Percentiles rank a stretch among this genome's conserved stretches.
phyloP scores from a whole-genome alignment of 2,888 invertebrate species.

The Xestia ashworthii region DNA sequence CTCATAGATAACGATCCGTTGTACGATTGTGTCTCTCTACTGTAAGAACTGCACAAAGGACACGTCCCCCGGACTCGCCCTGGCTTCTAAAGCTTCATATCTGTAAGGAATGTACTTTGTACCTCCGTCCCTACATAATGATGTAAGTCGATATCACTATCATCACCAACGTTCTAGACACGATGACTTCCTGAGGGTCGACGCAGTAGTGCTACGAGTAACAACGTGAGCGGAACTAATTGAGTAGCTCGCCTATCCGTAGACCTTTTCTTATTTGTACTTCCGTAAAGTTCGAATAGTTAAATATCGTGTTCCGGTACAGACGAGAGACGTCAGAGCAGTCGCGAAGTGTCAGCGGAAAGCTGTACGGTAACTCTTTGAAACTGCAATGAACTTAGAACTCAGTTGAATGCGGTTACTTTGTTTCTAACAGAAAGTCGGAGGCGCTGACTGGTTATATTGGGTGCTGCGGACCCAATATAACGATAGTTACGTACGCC shows the following conservation, averaged over 20 bases:
- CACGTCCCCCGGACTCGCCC: neutral
- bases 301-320: neutral
- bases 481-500: neutral
- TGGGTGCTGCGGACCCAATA: no score
- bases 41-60: neutral
- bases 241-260: neutral
- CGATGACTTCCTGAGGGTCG: neutral
- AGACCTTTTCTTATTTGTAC: neutral
- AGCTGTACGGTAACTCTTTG: neutral
- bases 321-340: neutral
- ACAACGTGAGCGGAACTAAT: neutral
- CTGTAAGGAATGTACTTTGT: neutral
- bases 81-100: neutral
- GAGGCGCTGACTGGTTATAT: neutral
- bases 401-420: constrained; percentile 20
- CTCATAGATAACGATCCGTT: neutral
- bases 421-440: neutral
- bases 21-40: neutral
- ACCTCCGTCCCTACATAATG: neutral
- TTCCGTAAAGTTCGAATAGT: neutral
- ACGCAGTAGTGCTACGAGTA: neutral
- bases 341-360: neutral
- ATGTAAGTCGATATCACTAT: neutral
- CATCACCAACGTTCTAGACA: neutral
- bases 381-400: constrained; percentile 20